Evolutionary conservation across 2,888 invertebrate species (phyloP).

Genomic region (Ptychoptera albimana): DNA sequence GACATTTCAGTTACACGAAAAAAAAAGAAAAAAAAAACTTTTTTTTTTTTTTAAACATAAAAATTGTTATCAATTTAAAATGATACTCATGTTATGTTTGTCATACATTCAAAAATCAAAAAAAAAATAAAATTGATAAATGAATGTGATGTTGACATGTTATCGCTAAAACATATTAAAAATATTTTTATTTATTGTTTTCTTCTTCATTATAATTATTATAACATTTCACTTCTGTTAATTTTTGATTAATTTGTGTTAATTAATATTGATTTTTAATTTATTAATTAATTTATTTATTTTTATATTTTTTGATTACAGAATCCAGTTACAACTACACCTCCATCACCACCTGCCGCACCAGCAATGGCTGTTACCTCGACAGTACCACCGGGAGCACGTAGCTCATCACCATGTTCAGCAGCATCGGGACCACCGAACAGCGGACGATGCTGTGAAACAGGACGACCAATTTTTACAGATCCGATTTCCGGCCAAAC

Average conservation of each 20-base stretch:
- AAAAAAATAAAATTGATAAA: no score
- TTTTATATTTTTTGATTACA: constrained; percentile 13
- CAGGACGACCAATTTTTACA: constrained; percentile 78
- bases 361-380: constrained; percentile 36
- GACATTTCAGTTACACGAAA: no score
- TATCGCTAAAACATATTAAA: no score
- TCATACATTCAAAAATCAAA: no score
- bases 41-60: no score
- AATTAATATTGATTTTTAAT: no score
- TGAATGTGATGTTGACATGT: no score
- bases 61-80: no score
- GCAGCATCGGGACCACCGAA: constrained; percentile 34
- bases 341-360: constrained; percentile 48
- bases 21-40: no score
- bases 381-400: constrained; percentile 33
- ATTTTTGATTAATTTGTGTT: no score
- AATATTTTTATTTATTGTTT: background rate
- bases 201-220: background rate
- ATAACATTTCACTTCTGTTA: constrained; percentile 1
- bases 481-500: constrained; percentile 80
- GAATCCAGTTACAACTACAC: constrained; percentile 51
- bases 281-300: constrained; percentile 8
- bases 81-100: no score
- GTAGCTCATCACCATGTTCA: constrained; percentile 36
- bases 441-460: constrained; percentile 69